Conservation (phyloP, 2,888 invertebrate species). For the Slavum lentiscoides region DNA sequence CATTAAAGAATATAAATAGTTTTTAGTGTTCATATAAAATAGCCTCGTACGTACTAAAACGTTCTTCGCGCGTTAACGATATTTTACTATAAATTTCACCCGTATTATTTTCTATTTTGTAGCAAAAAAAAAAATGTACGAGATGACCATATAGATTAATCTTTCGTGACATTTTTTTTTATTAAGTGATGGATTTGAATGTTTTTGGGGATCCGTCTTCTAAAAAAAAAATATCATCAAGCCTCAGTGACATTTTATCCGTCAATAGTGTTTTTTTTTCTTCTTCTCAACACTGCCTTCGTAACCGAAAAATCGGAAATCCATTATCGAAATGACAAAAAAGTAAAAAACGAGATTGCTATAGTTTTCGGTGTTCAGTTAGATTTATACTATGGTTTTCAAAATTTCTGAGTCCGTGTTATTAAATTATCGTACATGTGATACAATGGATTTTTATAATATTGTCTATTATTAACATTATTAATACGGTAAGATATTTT, state of each 20-base stretch:
- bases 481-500: background rate
- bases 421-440: background rate
- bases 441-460: background rate
- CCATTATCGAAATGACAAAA: slow-evolving; percentile 33
- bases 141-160: slow-evolving; percentile 2
- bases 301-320: slow-evolving; percentile 27
- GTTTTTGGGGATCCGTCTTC: slow-evolving; percentile 15
- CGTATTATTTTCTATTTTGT: background rate
- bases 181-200: slow-evolving; percentile 34
- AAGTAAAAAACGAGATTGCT: background rate
- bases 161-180: slow-evolving; percentile 22
- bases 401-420: background rate
- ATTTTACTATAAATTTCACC: background rate
- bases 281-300: background rate
- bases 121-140: background rate
- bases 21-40: background rate
- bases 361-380: background rate
- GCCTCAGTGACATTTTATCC: background rate
- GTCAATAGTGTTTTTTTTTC: slow-evolving; percentile 5
- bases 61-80: background rate
- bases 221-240: slow-evolving; percentile 25
- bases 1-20: background rate
- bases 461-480: background rate
- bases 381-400: background rate
- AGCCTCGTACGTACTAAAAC: background rate